Evolutionary conservation across 2,888 invertebrate species (phyloP).

Genomic region (Callinectes sapidus): DNA sequence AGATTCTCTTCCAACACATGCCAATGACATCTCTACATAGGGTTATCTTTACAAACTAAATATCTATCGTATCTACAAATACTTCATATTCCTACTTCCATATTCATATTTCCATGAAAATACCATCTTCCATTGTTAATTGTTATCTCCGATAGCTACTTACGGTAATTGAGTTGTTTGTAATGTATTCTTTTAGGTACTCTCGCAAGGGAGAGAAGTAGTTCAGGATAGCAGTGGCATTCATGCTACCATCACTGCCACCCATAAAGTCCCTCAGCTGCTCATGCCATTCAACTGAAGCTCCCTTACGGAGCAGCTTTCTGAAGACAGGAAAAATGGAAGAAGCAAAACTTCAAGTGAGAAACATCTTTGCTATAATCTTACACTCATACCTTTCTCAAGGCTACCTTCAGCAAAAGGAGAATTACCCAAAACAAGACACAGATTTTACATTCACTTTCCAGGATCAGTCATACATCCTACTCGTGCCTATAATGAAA

Average conservation of each 20-base stretch:
- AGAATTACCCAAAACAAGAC: too few species aligned
- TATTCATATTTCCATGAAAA: background rate
- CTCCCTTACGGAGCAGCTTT: constrained; percentile 77
- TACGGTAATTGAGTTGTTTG: constrained; percentile 75
- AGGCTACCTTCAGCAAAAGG: too few species aligned
- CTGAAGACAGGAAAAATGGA: constrained; percentile 70
- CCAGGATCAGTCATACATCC: background rate
- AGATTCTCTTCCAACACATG: too few species aligned
- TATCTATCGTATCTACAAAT: background rate
- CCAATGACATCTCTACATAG: too few species aligned
- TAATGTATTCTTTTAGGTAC: constrained; percentile 77
- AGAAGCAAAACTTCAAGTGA: too few species aligned
- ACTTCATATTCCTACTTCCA: background rate
- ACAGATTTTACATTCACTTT: background rate
- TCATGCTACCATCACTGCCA: constrained; percentile 76
- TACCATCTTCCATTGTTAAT: background rate
- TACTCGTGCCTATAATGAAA: background rate
- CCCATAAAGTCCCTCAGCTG: constrained; percentile 81
- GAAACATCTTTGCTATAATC: background rate
- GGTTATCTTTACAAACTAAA: too few species aligned
- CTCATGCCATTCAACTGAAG: constrained; percentile 79
- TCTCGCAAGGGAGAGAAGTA: constrained; percentile 78
- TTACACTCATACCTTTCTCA: background rate
- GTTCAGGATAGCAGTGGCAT: constrained; percentile 76
- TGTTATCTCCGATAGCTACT: constrained; percentile 73